phyloP scores from a whole-genome alignment of 2,113 vertebrate species.

The Origma solitaria region DNA sequence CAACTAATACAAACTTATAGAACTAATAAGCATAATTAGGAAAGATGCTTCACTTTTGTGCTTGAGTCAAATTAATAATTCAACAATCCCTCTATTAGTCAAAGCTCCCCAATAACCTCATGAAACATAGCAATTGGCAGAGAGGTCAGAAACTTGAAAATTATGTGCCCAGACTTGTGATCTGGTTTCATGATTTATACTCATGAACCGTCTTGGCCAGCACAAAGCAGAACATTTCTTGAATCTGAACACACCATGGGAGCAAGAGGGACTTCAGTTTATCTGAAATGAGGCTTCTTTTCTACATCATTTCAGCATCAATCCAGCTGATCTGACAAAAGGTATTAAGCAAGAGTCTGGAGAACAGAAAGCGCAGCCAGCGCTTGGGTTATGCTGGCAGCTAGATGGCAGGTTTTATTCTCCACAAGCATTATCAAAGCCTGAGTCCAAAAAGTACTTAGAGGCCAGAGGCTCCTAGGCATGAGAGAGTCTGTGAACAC shows the following conservation, averaged over 20 bases:
- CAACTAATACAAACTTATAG: neutral
- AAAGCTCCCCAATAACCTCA: neutral
- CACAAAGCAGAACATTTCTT: neutral
- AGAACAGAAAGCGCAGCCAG: neutral
- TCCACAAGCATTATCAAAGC: neutral
- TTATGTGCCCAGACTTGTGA: neutral
- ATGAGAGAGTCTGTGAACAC: neutral
- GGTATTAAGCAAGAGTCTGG: neutral
- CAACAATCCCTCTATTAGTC: neutral
- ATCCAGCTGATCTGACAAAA: neutral
- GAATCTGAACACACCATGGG: neutral
- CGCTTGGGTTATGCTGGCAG: neutral
- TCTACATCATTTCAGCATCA: neutral
- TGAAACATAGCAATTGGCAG: neutral
- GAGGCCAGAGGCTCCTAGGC: neutral
- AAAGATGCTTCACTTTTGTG: neutral
- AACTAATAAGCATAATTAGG: neutral
- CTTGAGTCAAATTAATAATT: neutral
- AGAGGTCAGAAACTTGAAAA: neutral
- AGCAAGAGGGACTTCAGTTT: neutral
- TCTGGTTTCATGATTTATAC: neutral
- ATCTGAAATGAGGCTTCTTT: neutral
- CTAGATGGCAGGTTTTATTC: constrained; percentile 5
- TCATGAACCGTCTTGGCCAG: neutral
- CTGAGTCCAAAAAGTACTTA: neutral